Evolutionary conservation across 1,140 invertebrate species (phyloP).

Genomic region (Homalodisca vitripennis): DNA sequence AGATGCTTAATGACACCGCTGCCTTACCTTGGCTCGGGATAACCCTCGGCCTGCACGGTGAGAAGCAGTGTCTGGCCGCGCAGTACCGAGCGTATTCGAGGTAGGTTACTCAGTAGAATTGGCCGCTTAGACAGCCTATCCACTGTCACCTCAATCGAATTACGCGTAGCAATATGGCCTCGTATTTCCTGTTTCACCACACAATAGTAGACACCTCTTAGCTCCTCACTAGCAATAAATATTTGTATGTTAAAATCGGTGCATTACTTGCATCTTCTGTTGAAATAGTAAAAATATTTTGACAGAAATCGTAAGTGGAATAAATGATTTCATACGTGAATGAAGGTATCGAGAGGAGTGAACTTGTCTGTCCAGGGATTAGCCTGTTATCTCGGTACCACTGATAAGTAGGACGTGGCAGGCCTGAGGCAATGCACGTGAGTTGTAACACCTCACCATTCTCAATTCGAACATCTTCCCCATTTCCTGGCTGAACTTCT

Average conservation of each 20-base stretch:
- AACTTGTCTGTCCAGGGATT: not conserved
- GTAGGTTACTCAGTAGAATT: not conserved
- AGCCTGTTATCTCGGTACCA: not conserved
- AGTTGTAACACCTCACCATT: not conserved
- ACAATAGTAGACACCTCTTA: not conserved
- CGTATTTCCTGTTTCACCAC: not conserved
- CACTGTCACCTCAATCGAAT: not conserved
- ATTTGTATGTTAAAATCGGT: too few relatives aligned
- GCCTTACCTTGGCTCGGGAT: not conserved
- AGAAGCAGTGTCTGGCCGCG: not conserved
- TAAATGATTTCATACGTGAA: too few relatives aligned
- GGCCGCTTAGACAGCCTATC: not conserved
- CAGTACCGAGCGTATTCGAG: not conserved
- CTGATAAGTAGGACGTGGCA: conserved; percentile 10
- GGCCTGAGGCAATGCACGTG: not conserved
- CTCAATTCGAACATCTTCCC: not conserved
- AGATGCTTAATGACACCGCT: too few relatives aligned
- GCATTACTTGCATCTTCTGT: too few relatives aligned
- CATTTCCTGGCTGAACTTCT: not conserved
- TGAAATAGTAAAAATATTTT: too few relatives aligned
- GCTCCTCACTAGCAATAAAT: conserved; percentile 1
- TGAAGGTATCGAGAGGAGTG: not conserved
- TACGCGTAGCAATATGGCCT: not conserved
- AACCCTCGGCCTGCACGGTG: not conserved
- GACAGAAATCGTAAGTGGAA: too few relatives aligned